Evolutionary conservation across 1,140 invertebrate species (phyloP).

Genomic region (Epicauta chinensis): DNA sequence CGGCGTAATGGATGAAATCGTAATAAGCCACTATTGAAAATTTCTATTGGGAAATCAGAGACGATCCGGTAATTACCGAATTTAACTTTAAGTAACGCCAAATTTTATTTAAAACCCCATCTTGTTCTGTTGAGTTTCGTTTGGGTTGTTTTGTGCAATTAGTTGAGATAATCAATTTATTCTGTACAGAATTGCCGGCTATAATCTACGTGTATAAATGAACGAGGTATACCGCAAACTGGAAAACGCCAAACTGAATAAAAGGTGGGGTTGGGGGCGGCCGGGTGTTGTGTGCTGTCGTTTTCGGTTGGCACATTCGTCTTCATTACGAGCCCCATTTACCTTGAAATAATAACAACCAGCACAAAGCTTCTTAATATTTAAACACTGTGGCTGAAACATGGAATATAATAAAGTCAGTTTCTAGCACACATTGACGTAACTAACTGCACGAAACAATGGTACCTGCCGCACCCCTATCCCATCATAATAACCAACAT

Average conservation of each 20-base stretch:
- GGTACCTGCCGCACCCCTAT: no score
- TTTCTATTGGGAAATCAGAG: no score
- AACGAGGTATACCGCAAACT: constrained; percentile 20
- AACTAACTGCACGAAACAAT: no score
- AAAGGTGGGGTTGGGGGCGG: constrained; percentile 5
- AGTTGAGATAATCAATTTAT: constrained; percentile 21
- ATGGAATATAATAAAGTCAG: no score
- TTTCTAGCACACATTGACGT: no score
- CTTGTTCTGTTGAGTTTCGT: no score
- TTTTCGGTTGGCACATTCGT: constrained; percentile 14
- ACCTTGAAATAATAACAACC: constrained; percentile 28
- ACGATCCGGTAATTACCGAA: no score
- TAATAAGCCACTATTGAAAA: no score
- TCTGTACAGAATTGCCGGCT: constrained; percentile 17
- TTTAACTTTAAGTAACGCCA: no score
- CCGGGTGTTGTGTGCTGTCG: not conserved
- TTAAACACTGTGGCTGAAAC: constrained; percentile 7
- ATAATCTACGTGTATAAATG: constrained; percentile 22
- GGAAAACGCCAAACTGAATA: constrained; percentile 9
- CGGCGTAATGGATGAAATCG: no score
- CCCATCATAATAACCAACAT: no score
- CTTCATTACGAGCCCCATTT: constrained; percentile 27
- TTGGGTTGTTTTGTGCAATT: constrained; percentile 9
- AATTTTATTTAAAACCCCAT: no score
- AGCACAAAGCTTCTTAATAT: constrained; percentile 28